Evolutionary conservation across 2,888 invertebrate species (phyloP).

Genomic region (Chrysotoxum bicinctum): DNA sequence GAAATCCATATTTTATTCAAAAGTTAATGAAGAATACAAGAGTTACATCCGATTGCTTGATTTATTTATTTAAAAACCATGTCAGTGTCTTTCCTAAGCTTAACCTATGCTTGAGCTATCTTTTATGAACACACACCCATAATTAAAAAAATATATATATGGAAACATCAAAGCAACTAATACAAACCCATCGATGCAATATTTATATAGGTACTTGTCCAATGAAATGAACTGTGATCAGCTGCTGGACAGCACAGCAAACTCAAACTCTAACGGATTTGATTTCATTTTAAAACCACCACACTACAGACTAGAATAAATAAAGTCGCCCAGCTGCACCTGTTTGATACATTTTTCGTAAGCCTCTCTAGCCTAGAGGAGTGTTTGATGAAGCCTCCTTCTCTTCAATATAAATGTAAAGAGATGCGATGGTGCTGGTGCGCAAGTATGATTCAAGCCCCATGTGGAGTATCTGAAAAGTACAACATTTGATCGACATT

Average conservation of each 20-base stretch:
- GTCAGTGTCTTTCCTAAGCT: constrained; percentile 52
- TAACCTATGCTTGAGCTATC: neutral
- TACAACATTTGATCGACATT: constrained; percentile 68
- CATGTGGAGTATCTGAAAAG: constrained; percentile 45
- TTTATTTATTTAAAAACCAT: constrained; percentile 52
- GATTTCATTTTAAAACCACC: constrained; percentile 38
- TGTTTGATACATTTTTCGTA: constrained; percentile 66
- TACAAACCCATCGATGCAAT: constrained; percentile 31
- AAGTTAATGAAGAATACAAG: constrained; percentile 30
- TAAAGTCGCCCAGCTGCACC: constrained; percentile 55
- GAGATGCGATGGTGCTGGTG: constrained; percentile 31
- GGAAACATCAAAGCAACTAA: neutral
- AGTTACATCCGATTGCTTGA: constrained; percentile 29
- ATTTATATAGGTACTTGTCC: neutral
- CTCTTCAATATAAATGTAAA: neutral
- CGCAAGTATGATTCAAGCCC: constrained; percentile 44
- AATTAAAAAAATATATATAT: neutral
- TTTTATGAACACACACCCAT: constrained; percentile 22
- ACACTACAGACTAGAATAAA: constrained; percentile 27
- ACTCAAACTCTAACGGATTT: constrained; percentile 68
- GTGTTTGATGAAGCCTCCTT: constrained; percentile 43
- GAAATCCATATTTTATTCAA: neutral
- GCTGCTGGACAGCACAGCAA: constrained; percentile 56
- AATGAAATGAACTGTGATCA: constrained; percentile 44
- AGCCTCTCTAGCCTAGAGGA: constrained; percentile 64